A percentile compares a stretch with the other conserved stretches of the same genome.
Conservation (phyloP, 2,797 vertebrate genomes). For the Labroides dimidiatus region DNA sequence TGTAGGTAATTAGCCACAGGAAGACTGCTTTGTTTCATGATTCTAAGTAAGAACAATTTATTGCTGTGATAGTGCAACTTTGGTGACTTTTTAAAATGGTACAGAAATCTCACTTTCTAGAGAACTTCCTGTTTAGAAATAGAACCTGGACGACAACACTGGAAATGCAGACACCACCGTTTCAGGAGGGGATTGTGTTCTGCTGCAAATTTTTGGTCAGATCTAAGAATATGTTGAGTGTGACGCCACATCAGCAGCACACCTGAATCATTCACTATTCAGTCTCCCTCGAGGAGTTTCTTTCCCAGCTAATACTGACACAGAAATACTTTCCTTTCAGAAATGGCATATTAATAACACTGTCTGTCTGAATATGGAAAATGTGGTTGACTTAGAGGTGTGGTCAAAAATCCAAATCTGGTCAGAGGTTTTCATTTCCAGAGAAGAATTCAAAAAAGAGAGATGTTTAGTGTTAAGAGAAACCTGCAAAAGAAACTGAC, state of each 20-base stretch:
- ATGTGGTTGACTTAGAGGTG: constrained; percentile 23
- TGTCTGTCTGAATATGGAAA: constrained; percentile 56
- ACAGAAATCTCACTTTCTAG: too few relatives aligned
- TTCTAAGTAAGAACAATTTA: too few relatives aligned
- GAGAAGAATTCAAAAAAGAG: neutral
- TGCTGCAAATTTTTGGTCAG: neutral
- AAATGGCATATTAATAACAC: constrained; percentile 21
- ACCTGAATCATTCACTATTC: constrained; percentile 34
- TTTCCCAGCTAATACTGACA: constrained; percentile 4
- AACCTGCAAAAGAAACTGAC: neutral
- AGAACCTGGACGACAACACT: too few relatives aligned
- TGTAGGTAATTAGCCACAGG: too few relatives aligned
- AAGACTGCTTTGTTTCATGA: too few relatives aligned
- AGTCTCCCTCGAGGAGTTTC: constrained; percentile 8
- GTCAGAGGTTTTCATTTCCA: constrained; percentile 28
- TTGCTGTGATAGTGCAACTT: too few relatives aligned
- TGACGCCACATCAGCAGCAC: constrained; percentile 4
- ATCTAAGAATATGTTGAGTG: constrained; percentile 9
- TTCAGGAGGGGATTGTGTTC: neutral
- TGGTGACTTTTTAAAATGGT: too few relatives aligned
- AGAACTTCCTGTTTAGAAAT: too few relatives aligned
- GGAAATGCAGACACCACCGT: too few relatives aligned
- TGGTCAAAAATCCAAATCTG: constrained; percentile 44
- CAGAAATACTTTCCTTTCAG: constrained; percentile 49
- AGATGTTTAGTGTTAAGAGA: neutral